Base-by-base conservation (phyloP, 2,113 vertebrate species). In the Asarcornis scutulata region DNA sequence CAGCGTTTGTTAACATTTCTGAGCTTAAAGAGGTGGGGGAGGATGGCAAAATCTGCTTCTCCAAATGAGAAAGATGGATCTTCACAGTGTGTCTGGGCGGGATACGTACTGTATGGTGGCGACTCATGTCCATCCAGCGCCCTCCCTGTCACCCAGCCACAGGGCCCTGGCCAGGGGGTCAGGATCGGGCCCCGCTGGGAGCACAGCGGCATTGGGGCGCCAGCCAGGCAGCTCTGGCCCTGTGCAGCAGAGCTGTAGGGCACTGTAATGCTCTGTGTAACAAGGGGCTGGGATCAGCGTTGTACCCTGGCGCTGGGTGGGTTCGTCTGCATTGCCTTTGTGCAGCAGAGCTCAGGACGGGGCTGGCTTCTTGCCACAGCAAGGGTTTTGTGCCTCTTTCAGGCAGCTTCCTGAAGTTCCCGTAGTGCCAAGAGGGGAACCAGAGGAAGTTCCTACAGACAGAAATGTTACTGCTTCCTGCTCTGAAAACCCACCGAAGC, bases 381-480 rank as follows among this genome's bases (percentile, higher is more conserved):
- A 64, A 18, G 50, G 66, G 53, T 56, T 91, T 82, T 87, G 74
- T 89, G 81, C 91, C 86, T 83, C 9, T 56, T 92, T 76, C 77
- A 79, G 88, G 83, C 90, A 93, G 73, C 79, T 94, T 96, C 89
- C 93, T 74, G 50, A 58, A 62, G 78, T 50, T 93, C 75, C 38
- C 13, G 26, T 26, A 26, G 56, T 86, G 93, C 89, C 91, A 95
- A 77, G 76, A 81, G 82, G 56, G 76, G 76, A 89, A 81, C 68
- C 11, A 52, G 72, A 80, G 86, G 91, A 96, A 96, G 93, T 93
- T 95, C 90, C 83, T 94, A 71, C 38, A 88, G 76, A 88, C 90
- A 91, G 42, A 94, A 92, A 83, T 38, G 67, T 83, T 89, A 60
- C 89, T 52, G 23, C 86, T 91, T 97, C 95, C 93, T 95, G 89